Percentiles rank a stretch among this genome's conserved stretches.
These are phyloP conservation scores for Diadegma fenestrale DNA, from an alignment of 2,888 invertebrate genomes.

Conservation along the genomic window DNA sequence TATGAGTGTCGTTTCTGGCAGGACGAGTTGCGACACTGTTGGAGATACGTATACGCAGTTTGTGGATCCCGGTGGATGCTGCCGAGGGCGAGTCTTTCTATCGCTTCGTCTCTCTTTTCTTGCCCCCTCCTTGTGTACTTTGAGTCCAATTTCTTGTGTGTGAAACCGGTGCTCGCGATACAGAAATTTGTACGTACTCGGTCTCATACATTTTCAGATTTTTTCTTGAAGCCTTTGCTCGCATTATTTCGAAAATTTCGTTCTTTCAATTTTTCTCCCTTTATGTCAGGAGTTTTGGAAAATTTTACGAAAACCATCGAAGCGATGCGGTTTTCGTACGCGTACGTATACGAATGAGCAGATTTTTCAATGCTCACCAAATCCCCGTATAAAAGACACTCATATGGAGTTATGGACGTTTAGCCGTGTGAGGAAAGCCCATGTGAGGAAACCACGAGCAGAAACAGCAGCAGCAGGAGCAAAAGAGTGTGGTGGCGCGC, in stretches of 20 bases:
- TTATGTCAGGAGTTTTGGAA: too few species aligned
- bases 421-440: conserved; percentile 49
- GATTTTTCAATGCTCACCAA: background rate
- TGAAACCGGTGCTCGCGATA: conserved; percentile 19
- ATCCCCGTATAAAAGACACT: background rate
- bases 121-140: background rate
- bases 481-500: conserved; percentile 39
- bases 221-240: background rate
- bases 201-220: background rate
- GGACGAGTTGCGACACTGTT: conserved; percentile 11
- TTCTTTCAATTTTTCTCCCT: too few species aligned
- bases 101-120: background rate
- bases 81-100: conserved; percentile 7
- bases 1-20: background rate
- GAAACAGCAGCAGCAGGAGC: conserved; percentile 39
- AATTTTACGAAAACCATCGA: too few species aligned
- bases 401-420: conserved; percentile 3
- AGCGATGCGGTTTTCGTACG: background rate
- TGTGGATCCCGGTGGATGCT: conserved; percentile 17
- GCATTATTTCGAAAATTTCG: too few species aligned
- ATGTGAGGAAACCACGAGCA: conserved; percentile 48
- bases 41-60: conserved; percentile 11
- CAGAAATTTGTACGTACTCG: background rate
- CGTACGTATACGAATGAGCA: background rate
- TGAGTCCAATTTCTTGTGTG: conserved; percentile 1